Base-by-base conservation (phyloP, 2,113 vertebrate genomes). In the Xiphias gladius region DNA sequence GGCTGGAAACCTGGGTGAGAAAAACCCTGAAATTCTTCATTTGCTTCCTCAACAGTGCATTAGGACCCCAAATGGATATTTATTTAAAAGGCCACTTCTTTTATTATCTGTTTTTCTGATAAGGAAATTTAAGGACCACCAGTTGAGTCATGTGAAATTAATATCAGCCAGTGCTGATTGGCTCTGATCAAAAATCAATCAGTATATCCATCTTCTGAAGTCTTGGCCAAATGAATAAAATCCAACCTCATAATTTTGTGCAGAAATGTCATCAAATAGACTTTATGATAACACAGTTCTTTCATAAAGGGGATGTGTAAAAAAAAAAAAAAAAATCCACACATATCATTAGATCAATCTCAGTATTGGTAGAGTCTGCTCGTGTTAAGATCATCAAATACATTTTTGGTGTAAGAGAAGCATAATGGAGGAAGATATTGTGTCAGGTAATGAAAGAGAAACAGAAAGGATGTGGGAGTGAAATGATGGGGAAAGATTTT, bases 391-490 rank as follows among this genome's bases (percentile, higher is more conserved):
- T 73, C 55, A 68, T 69, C 57, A 48, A 80, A 77, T 73, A 10
- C 12, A 73, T 13, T 65, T 66, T 67, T 35, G 71, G 11, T 37
- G 26, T 46, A 26, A 66, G 54, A 35, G 54, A 76, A 39, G 9
- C 50, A 66, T 75, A 69, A 79, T 26, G 12, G 77, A 37, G 46
- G 24, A 13, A 35, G 61, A 41, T 48, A 66, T 80, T 50, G 67
- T 54, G 28, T 63, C 62, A 55, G 26, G 57, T n/a, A 63, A 62
- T 67, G 75, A 37, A 32, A 54, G 48, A 81, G 52, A 85, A 84
- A 71, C 37, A 22, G 59, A 74, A 70, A 67, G 48, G 9, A 75
- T 70, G 54, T 32, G 28, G 20, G 48, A 61, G 48, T 41, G 48
- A 78, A 30, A 73, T 66, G 22, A 74, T 73, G 20, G 62, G 22